Percentiles rank a stretch among this genome's conserved stretches.
phyloP scores from a whole-genome alignment of 2,113 vertebrate genomes.

The Bolborhynchus lineola region DNA sequence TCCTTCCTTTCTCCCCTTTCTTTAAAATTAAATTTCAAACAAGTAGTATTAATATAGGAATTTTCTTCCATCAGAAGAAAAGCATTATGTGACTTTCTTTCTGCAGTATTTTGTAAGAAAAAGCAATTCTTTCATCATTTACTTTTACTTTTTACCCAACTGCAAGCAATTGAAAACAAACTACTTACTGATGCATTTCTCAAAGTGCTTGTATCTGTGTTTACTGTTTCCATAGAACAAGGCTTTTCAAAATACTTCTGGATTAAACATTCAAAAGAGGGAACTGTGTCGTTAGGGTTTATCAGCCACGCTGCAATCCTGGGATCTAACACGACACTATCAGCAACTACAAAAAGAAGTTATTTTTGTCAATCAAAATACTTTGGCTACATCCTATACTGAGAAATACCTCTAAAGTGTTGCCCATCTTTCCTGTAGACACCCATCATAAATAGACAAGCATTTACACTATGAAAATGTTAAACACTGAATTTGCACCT shows the following conservation, averaged over 20 bases:
- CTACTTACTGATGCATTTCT: conserved; percentile 68
- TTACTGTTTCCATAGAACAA: not conserved
- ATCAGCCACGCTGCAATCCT: conserved; percentile 89
- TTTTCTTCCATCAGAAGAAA: not conserved
- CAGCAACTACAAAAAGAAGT: conserved; percentile 71
- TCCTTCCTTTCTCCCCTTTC: not conserved
- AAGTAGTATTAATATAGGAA: not conserved
- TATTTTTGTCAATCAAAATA: not conserved
- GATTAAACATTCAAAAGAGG: conserved; percentile 82
- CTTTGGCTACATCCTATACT: not conserved
- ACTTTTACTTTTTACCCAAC: not conserved
- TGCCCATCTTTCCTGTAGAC: not conserved
- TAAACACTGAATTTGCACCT: not conserved
- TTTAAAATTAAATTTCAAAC: not conserved
- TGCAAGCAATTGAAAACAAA: not conserved
- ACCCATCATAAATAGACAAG: not conserved
- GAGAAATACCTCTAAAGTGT: not conserved
- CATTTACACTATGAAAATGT: not conserved
- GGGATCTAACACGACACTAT: conserved; percentile 81
- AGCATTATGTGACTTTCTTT: not conserved
- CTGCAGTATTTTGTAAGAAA: not conserved
- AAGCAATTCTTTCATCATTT: not conserved
- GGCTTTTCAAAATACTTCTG: conserved; percentile 73
- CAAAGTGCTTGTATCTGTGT: not conserved
- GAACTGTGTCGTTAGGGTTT: conserved; percentile 80